phyloP scores from a whole-genome alignment of 2,888 invertebrate species.

The Yponomeuta sedellus region DNA sequence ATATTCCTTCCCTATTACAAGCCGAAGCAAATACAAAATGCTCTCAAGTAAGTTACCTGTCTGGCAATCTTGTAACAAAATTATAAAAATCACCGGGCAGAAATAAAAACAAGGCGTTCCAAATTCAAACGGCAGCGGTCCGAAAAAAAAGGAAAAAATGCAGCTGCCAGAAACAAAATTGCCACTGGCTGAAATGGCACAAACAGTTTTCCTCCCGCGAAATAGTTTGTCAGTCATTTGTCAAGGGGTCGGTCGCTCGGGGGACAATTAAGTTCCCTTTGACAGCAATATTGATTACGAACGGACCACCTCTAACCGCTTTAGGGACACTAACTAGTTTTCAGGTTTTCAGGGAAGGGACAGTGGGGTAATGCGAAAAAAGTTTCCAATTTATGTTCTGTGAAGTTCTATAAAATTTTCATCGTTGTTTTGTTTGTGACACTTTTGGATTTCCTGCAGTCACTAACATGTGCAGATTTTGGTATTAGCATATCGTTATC shows the following conservation, averaged over 20 bases:
- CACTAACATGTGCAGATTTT: no score
- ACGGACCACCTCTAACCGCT: constrained; percentile 11
- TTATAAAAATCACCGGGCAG: background rate
- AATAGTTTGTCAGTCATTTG: constrained; percentile 18
- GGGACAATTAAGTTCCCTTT: constrained; percentile 36
- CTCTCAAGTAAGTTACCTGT: no score
- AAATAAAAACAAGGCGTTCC: background rate
- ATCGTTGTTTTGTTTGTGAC: no score
- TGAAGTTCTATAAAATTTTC: no score
- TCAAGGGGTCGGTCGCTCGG: constrained; percentile 24
- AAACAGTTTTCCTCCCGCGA: constrained; percentile 5
- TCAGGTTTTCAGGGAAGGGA: background rate
- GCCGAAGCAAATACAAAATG: no score
- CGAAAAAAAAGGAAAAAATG: background rate
- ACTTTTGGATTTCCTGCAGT: no score
- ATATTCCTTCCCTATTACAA: no score
- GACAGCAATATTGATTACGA: constrained; percentile 40
- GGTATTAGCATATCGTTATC: no score
- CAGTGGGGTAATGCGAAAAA: background rate
- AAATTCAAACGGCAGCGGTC: background rate
- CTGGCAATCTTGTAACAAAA: background rate
- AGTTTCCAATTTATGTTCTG: background rate
- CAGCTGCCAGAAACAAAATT: background rate
- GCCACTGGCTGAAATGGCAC: constrained; percentile 1
- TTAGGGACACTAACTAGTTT: background rate